Percentiles rank a stretch among this genome's conserved stretches.
phyloP scores from a whole-genome alignment of 2,888 invertebrate genomes.

The Acanthosepion pharaonis region DNA sequence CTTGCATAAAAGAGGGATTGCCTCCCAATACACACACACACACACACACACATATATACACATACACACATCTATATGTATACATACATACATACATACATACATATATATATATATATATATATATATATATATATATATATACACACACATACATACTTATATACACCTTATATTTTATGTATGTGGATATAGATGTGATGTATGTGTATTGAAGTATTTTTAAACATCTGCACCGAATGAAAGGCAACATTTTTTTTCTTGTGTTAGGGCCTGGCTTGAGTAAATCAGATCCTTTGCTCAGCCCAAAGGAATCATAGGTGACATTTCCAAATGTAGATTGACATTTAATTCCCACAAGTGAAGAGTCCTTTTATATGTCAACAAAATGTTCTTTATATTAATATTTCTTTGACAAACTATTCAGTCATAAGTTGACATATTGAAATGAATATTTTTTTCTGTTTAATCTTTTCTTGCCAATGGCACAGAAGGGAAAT shows the following conservation, averaged over 20 bases:
- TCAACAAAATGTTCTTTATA: slow-evolving; percentile 10
- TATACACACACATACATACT: too few species aligned
- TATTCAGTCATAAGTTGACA: not conserved
- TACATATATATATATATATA: too few species aligned
- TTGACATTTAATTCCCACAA: slow-evolving; percentile 33
- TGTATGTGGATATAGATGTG: too few species aligned
- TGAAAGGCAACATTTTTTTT: not conserved
- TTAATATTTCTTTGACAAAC: not conserved
- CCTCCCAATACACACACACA: too few species aligned
- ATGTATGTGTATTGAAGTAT: not conserved
- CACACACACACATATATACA: too few species aligned
- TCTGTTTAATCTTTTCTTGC: not conserved
- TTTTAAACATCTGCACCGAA: not conserved
- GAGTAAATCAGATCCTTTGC: not conserved
- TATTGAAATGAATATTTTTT: not conserved
- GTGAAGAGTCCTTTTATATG: not conserved
- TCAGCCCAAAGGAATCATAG: not conserved
- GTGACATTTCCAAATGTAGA: slow-evolving; percentile 12
- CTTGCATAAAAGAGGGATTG: too few species aligned
- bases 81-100: too few species aligned
- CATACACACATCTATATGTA: too few species aligned
- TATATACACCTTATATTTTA: too few species aligned
- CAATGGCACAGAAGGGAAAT: not conserved
- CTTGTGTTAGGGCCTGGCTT: not conserved
- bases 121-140: too few species aligned